phyloP scores from a whole-genome alignment of 2,888 invertebrate species.

The Uropetala carovei region DNA sequence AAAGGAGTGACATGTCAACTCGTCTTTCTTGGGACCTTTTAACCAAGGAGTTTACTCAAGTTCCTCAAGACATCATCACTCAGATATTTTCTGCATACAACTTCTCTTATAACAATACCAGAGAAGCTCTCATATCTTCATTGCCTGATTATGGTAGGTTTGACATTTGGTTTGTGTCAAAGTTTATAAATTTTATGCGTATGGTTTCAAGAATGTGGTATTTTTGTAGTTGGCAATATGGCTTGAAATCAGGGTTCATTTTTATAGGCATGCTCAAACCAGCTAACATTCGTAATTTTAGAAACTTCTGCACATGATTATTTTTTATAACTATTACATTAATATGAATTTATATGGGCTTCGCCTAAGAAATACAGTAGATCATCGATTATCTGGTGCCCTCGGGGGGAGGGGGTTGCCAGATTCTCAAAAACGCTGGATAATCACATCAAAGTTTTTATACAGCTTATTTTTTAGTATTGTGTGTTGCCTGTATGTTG shows the following conservation, averaged over 20 bases:
- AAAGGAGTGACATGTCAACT: constrained; percentile 53
- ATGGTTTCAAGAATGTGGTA: not conserved
- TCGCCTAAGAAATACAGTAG: no score
- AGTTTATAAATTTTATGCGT: constrained; percentile 48
- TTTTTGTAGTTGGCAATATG: constrained; percentile 25
- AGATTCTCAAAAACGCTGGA: no score
- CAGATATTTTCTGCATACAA: constrained; percentile 50
- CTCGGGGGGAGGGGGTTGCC: no score
- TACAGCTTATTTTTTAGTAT: no score
- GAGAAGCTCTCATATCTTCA: constrained; percentile 25
- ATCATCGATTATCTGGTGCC: no score
- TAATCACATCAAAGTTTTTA: no score
- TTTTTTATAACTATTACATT: no score
- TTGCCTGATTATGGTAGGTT: constrained; percentile 58
- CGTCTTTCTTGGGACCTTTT: constrained; percentile 49
- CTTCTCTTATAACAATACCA: constrained; percentile 31
- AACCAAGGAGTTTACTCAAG: constrained; percentile 39
- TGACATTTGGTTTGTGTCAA: constrained; percentile 20
- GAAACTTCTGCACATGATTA: no score
- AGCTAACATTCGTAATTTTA: not conserved
- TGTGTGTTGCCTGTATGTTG: no score
- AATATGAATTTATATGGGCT: no score
- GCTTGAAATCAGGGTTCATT: not conserved
- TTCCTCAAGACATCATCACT: constrained; percentile 31
- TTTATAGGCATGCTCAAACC: not conserved